phyloP scores from a whole-genome alignment of 2,888 invertebrate genomes.

The Hirtodrosophila duncani region DNA sequence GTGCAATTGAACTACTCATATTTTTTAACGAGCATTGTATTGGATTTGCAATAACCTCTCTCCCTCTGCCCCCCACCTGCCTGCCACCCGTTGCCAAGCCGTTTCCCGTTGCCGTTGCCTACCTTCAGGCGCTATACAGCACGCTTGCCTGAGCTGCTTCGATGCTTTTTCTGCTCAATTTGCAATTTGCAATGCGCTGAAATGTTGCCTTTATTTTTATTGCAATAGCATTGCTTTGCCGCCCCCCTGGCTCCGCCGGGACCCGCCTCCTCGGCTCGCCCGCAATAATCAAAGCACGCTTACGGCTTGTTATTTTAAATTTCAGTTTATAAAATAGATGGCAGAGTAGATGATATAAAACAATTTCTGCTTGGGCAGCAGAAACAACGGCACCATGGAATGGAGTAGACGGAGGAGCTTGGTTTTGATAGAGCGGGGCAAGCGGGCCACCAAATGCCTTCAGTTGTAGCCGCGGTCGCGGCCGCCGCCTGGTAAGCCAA shows the following conservation, averaged over 20 bases:
- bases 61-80: conserved; percentile 1
- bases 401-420: background rate
- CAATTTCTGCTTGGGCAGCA: conserved; percentile 29
- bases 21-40: conserved; percentile 37
- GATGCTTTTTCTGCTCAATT: conserved; percentile 48
- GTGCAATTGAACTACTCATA: conserved; percentile 29
- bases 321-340: conserved; percentile 42
- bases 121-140: background rate
- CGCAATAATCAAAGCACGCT: conserved; percentile 45
- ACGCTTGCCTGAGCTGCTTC: background rate
- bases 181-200: conserved; percentile 40
- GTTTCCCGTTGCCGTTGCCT: no score
- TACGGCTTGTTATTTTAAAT: conserved; percentile 56
- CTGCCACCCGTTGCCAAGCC: no score
- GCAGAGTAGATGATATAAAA: conserved; percentile 52
- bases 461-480: conserved; percentile 14
- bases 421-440: no score
- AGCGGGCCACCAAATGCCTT: no score
- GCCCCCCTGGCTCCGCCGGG: background rate
- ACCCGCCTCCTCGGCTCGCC: no score
- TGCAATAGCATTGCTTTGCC: conserved; percentile 1
- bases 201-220: conserved; percentile 19
- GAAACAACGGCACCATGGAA: background rate
- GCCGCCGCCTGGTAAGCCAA: no score
- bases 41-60: conserved; percentile 9